A percentile compares a stretch with the other conserved stretches of the same genome.
phyloP scores from a whole-genome alignment of 2,797 vertebrate species.

The Sebastes nivosus region DNA sequence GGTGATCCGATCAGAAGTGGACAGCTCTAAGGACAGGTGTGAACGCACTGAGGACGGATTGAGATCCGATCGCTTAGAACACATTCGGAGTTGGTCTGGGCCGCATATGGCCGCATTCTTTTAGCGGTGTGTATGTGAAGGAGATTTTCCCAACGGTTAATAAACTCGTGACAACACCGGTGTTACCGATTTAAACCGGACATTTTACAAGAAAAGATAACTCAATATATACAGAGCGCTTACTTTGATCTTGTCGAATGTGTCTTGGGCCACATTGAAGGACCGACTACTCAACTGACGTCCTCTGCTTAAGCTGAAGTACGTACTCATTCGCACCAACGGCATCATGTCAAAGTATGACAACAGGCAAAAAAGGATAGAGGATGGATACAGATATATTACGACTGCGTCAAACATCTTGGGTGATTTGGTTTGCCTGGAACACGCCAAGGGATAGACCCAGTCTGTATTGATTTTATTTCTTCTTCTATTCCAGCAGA shows the following conservation, averaged over 20 bases:
- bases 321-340: not conserved
- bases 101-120: not conserved
- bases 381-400: not conserved
- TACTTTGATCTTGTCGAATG: not conserved
- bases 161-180: too few species aligned
- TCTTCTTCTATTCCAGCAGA: not conserved
- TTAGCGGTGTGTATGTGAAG: not conserved
- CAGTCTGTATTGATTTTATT: not conserved
- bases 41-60: not conserved
- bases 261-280: not conserved
- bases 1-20: not conserved
- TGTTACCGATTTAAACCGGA: too few species aligned
- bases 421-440: not conserved
- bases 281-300: not conserved
- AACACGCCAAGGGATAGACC: not conserved
- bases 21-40: not conserved
- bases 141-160: too few species aligned
- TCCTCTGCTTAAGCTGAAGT: not conserved
- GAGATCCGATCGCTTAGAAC: not conserved
- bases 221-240: too few species aligned
- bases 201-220: too few species aligned
- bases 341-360: not conserved
- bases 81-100: not conserved
- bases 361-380: not conserved
- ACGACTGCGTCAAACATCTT: not conserved